These are phyloP conservation scores for Leptoclinus maculatus DNA, from an alignment of 2,797 vertebrate species.

Conservation along the genomic window DNA sequence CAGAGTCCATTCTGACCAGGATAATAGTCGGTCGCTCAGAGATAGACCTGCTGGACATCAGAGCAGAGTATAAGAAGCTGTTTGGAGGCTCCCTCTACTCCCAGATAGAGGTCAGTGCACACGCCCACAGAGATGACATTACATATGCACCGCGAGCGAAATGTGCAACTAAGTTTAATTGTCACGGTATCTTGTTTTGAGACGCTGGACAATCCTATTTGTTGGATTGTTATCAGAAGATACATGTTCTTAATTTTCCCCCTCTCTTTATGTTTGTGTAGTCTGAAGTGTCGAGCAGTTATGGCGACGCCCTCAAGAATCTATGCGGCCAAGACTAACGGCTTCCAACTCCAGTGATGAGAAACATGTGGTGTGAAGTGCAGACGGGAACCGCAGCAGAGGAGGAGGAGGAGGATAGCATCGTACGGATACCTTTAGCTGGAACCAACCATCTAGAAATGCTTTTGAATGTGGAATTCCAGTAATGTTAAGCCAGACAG, in stretches of 20 bases:
- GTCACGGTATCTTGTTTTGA: neutral
- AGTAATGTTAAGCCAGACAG: slow-evolving; percentile 19
- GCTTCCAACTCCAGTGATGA: slow-evolving; percentile 15
- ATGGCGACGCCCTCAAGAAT: slow-evolving; percentile 64
- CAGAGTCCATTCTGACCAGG: slow-evolving; percentile 87
- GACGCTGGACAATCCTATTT: neutral
- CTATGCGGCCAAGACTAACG: slow-evolving; percentile 80
- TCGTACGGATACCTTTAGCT: neutral
- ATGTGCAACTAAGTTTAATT: neutral
- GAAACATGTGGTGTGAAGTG: slow-evolving; percentile 19
- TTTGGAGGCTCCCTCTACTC: slow-evolving; percentile 85
- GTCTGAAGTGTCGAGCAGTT: slow-evolving; percentile 81
- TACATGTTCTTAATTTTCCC: neutral
- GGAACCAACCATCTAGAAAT: slow-evolving; percentile 16
- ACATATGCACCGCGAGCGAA: neutral
- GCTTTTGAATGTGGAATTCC: slow-evolving; percentile 25
- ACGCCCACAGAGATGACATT: neutral
- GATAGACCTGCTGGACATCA: slow-evolving; percentile 90
- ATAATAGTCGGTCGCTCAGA: slow-evolving; percentile 90
- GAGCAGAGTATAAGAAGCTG: slow-evolving; percentile 88
- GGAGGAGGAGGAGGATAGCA: neutral
- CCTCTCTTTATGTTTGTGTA: slow-evolving; percentile 44
- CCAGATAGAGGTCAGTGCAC: slow-evolving; percentile 82
- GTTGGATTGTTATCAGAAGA: neutral
- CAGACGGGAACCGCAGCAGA: neutral